Conservation (phyloP, 2,113 vertebrate genomes). For the Chiloscyllium plagiosum region DNA sequence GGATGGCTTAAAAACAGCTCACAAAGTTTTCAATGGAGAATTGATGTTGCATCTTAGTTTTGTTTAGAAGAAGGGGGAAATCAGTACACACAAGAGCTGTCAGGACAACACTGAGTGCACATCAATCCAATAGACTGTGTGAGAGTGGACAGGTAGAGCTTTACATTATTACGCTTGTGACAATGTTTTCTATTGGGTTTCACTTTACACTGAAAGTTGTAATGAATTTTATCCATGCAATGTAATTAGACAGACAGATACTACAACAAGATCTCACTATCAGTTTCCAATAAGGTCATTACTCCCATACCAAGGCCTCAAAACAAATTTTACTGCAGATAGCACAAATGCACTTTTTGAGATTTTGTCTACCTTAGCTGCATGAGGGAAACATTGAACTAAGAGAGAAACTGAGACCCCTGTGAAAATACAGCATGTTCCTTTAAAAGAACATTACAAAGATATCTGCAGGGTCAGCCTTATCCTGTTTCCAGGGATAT, state of each 20-base stretch:
- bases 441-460: neutral
- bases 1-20: neutral
- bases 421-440: neutral
- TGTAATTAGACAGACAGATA: neutral
- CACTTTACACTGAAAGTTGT: neutral
- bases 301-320: neutral
- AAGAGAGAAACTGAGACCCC: neutral
- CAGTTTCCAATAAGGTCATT: neutral
- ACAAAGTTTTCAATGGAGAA: neutral
- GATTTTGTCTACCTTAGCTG: neutral
- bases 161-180: too few relatives aligned
- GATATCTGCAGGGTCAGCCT: too few relatives aligned
- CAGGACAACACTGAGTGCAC: neutral
- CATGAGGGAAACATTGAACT: neutral
- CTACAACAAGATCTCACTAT: neutral
- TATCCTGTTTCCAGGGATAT: too few relatives aligned
- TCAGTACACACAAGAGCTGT: neutral
- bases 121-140: neutral
- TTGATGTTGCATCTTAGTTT: neutral
- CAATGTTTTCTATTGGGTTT: neutral
- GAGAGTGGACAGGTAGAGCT: too few relatives aligned
- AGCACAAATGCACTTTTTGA: neutral
- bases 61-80: neutral
- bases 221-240: neutral
- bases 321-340: neutral